These are phyloP conservation scores for Phrynocephalus vlangalii DNA, from an alignment of 2,797 vertebrate species.

Conservation along the genomic window DNA sequence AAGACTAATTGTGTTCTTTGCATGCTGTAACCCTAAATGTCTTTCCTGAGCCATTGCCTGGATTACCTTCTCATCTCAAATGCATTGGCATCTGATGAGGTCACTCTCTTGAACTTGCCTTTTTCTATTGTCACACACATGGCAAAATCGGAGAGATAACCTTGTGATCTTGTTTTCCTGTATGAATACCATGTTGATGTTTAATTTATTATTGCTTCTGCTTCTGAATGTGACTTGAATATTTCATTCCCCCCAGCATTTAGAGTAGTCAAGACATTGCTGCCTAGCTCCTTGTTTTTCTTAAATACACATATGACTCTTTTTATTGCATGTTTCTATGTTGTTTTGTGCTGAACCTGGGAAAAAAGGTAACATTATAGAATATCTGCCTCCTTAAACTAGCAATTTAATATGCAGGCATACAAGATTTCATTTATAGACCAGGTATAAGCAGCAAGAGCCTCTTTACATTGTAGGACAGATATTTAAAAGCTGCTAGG, in stretches of 20 bases:
- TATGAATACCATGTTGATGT: constrained; percentile 45
- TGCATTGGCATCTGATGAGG: constrained; percentile 7
- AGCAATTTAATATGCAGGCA: background rate
- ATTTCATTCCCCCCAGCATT: background rate
- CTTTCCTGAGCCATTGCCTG: background rate
- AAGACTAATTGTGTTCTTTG: constrained; percentile 36
- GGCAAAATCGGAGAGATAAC: background rate
- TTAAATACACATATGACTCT: background rate
- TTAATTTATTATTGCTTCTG: constrained; percentile 38
- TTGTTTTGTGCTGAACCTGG: background rate
- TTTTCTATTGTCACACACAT: constrained; percentile 4
- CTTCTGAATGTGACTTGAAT: constrained; percentile 9
- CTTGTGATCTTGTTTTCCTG: constrained; percentile 7
- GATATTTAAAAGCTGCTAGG: background rate
- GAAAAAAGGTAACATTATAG: background rate
- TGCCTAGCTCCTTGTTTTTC: background rate
- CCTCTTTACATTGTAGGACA: background rate
- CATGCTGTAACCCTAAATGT: constrained; percentile 13
- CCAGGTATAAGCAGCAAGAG: background rate
- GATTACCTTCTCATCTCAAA: constrained; percentile 39
- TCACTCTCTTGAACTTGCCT: constrained; percentile 48
- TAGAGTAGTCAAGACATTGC: background rate
- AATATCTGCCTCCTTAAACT: background rate
- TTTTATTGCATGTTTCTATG: background rate
- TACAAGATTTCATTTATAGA: background rate